Base-by-base conservation (phyloP, 2,888 invertebrate genomes). In the Rutpela maculata region DNA sequence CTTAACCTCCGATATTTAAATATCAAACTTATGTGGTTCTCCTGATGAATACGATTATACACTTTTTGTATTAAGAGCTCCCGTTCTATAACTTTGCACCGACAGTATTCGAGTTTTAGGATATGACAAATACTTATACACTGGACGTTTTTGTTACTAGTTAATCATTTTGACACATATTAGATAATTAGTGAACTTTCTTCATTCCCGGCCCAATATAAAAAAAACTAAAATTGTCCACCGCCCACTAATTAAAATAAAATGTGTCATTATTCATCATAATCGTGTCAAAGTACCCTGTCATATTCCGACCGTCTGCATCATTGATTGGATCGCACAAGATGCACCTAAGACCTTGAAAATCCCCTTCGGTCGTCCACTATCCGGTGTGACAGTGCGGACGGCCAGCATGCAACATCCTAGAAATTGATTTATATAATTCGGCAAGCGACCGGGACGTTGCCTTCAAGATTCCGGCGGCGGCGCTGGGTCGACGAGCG, bases 371-470 rank as follows among this genome's bases (percentile, higher is more conserved):
- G 50, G 50, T 22, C 26, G 50, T 22, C 26, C 62, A 19, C 12
- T 3, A 22, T n/a, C 71, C 26, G 43, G 17, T 10, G 70, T 50
- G 62, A 71, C 71, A 22, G 55, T 65, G 19, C 66, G 22, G 26
- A 19, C 55, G 72, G 74, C 55, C 76, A 63, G 43, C 65, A 55
- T 75, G 69, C 77, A 71, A 57, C 76, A 77, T 78, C 75, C 77
- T 70, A 75, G 78, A 78, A 82, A 83, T 84, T 84, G 83, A 84
- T 84, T 84, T 82, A 82, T 82, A 66, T 75, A 80, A 81, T 84
- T 82, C 77, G 77, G 78, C 75, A 74, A 79, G 79, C 76, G 66
- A 78, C 71, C 66, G 80, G 81, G 84, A 78, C 80, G 79, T 80
- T 81, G 81, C 75, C 80, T 82, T 72, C 73, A 78, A 80, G 84